Base-by-base conservation (phyloP, 1,140 invertebrate genomes). In the Drosophila arawakana region DNA sequence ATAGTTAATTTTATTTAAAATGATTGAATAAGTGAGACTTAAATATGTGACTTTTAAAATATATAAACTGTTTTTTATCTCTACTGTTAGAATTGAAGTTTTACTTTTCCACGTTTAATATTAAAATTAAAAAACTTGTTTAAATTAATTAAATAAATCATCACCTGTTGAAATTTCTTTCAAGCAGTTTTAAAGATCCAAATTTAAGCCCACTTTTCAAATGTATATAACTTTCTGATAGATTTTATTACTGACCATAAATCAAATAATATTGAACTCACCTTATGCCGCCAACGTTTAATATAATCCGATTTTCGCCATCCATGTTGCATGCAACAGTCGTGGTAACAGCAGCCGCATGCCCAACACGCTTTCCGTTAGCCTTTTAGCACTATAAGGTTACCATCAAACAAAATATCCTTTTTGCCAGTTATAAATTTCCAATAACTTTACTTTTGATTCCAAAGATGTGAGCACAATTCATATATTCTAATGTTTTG, bases 231-330 rank as follows among this genome's bases (percentile, higher is more conserved):
- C 11, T 41, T 41, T 1, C 10, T 41, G n/a, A 43, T 43, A 43
- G 11, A 43, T 43, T 43, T 43, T 13, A 43, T 43, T 43, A 2
- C 41, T 6, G n/a, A 11, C 52, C 50, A 21, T 37, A 15, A 30
- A 21, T 69, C 10, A 69, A 35, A 54, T 2, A 61, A 43, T 35
- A 30, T 43, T 18, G n/a, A n/a, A 81, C 91, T 77, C 58, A 94
- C 94, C 94, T 93, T 92, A 99, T 98, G 47, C 98, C 98, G 63
- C 98, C 98, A 80, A 99, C 97, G 94, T 99, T 99, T 78, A 99
- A 95, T 91, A 99, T 97, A 77, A 99, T 98, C 91, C 98, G 95
- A 94, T 99, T 97, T 93, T 98, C 97, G 76, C 96, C 95, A 94
- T 97, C 96, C 96, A 97, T 97, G 86, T 92, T 93, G 91, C 91